Conservation (phyloP, 2,888 invertebrate species). For the Diloba caeruleocephala region DNA sequence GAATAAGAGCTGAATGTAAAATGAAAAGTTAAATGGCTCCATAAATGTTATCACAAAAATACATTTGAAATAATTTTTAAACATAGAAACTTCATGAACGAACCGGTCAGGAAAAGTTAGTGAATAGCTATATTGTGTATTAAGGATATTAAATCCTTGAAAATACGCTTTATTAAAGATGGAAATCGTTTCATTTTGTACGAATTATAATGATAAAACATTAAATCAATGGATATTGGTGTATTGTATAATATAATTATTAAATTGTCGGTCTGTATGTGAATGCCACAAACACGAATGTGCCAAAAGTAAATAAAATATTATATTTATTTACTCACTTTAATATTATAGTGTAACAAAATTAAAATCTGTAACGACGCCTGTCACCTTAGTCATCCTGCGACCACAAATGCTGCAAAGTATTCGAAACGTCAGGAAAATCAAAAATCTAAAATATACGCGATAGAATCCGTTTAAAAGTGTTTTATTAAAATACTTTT, state of each 20-base stretch:
- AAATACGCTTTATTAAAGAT: constrained; percentile 72
- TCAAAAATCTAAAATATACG: too few relatives aligned
- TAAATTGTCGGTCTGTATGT: constrained; percentile 25
- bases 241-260: constrained; percentile 49
- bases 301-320: neutral
- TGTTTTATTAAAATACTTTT: too few relatives aligned
- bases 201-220: constrained; percentile 57
- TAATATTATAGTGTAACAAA: too few relatives aligned
- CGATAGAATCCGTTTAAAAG: too few relatives aligned
- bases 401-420: too few relatives aligned
- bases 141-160: constrained; percentile 59
- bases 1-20: too few relatives aligned
- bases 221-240: constrained; percentile 35
- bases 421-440: too few relatives aligned
- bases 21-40: neutral
- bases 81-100: neutral
- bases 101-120: constrained; percentile 23
- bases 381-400: too few relatives aligned
- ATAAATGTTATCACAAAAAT: too few relatives aligned
- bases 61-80: neutral
- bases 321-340: too few relatives aligned
- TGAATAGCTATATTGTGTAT: constrained; percentile 51
- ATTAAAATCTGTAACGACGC: too few relatives aligned
- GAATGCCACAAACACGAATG: neutral
- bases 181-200: constrained; percentile 63